Evolutionary conservation across 2,888 invertebrate species (phyloP), one percentile per base, ranked within the genome.

Genomic region (Phaonia tiefii): DNA sequence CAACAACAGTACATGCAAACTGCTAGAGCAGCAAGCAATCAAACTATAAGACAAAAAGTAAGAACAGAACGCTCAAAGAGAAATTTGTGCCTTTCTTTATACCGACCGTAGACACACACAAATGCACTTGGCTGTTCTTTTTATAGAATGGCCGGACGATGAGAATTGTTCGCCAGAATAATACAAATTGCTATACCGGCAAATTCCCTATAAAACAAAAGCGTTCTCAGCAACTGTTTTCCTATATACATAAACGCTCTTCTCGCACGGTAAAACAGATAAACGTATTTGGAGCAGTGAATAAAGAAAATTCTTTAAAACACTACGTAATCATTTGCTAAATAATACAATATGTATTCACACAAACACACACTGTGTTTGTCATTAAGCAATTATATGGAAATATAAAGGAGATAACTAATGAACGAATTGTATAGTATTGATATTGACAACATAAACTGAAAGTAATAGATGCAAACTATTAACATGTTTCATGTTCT

Each of bases 291-390:
- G 65, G 81, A 75, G 72, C 78, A 75, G 72, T 75, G 78, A 75
- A 81, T 71, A 81, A 72, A 75, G 25, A 69, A 81, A 81, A 81
- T 78, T 81, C 81, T 81, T 81, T 78, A 37, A 37, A 78, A 72
- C 46, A 78, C 81, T 81, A 81, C 81, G 81, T 81, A 81, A 81
- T 81, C 81, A 69, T 72, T 75, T 73, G 73, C 70, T 49, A 74
- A 56, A 56, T 15, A 74, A 70, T 46, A 31, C 26, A 56, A 15
- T n/a, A n/a, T n/a, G n/a, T n/a, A 25, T n/a, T 8, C n/a, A n/a
- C 54, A 44, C n/a, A 20, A 22, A 22, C 26, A 22, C 26, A 58
- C 63, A 71, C 56, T 46, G 17, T 60, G 49, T 20, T 20, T 46
- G 46, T 17, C n/a, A n/a, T 46, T 46, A 46, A 46, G 17, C 4